A percentile compares a stretch with the other conserved stretches of the same genome.
Evolutionary conservation across 2,888 invertebrate genomes (phyloP).

Genomic region (Toxonevra muliebris): DNA sequence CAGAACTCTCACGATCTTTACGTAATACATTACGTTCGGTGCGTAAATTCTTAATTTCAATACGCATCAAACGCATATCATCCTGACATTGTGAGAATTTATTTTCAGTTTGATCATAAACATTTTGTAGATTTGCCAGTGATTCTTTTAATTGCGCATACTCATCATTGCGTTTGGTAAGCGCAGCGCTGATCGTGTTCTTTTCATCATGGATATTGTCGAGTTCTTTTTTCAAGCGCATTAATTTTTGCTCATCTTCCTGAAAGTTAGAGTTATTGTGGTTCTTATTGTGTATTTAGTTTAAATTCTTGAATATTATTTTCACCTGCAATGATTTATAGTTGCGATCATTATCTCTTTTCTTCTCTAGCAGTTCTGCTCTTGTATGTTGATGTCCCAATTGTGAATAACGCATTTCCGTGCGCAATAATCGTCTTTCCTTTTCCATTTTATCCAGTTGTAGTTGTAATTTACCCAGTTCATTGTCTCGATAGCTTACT

Average conservation of each 20-base stretch:
- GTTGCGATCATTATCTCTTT: conserved; percentile 66
- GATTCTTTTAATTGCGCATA: conserved; percentile 80
- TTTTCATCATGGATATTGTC: conserved; percentile 80
- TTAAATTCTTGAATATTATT: background rate
- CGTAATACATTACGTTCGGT: conserved; percentile 77
- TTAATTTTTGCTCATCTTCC: conserved; percentile 75
- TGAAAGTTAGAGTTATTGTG: conserved; percentile 47
- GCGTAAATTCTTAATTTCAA: conserved; percentile 83
- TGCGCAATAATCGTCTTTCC: conserved; percentile 73
- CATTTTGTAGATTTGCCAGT: conserved; percentile 80
- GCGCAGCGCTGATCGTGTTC: conserved; percentile 82
- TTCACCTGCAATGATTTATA: conserved; percentile 72
- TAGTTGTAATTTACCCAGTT: conserved; percentile 76
- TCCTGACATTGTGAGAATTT: conserved; percentile 81
- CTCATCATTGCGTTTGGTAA: conserved; percentile 86
- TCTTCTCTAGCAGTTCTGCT: conserved; percentile 61
- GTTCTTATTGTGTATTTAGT: background rate
- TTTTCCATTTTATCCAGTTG: conserved; percentile 74
- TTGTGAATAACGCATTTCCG: conserved; percentile 64
- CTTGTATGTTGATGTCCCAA: conserved; percentile 62
- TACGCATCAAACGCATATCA: conserved; percentile 83
- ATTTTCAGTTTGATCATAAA: conserved; percentile 76
- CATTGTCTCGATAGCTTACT: conserved; percentile 77
- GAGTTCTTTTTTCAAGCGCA: conserved; percentile 76
- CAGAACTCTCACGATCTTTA: conserved; percentile 80